phyloP scores from a whole-genome alignment of 2,113 vertebrate species.

The Laterallus jamaicensis region DNA sequence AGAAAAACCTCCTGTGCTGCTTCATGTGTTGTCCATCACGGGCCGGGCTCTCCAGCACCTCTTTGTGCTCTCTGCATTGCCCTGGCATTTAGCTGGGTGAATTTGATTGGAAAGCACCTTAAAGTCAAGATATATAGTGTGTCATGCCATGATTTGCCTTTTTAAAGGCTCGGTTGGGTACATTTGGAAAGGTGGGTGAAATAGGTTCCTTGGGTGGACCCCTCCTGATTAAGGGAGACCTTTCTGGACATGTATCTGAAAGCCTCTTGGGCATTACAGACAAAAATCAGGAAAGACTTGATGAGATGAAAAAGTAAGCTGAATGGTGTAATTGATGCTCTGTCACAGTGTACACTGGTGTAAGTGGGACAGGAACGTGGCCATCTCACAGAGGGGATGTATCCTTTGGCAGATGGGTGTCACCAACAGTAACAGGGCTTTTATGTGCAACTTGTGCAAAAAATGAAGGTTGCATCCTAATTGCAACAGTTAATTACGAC shows the following conservation, averaged over 20 bases:
- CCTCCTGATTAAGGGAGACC: background rate
- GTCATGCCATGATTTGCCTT: background rate
- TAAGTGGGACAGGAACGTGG: background rate
- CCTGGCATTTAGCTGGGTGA: too few species aligned
- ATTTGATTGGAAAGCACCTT: background rate
- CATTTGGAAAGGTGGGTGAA: background rate
- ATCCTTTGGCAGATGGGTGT: background rate
- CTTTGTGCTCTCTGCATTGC: background rate
- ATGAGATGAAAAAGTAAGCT: background rate
- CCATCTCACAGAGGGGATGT: background rate
- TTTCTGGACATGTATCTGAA: background rate
- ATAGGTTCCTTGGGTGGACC: accelerated
- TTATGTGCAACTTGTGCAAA: background rate
- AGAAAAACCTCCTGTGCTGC: background rate
- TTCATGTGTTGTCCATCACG: background rate
- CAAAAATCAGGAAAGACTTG: background rate
- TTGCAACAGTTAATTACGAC: background rate
- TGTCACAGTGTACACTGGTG: background rate
- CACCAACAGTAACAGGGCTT: background rate
- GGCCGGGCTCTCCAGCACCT: background rate
- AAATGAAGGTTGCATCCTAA: background rate
- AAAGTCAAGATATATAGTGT: background rate
- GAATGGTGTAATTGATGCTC: background rate
- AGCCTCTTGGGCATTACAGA: background rate
- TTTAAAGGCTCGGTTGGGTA: background rate